phyloP scores from a whole-genome alignment of 2,888 invertebrate species.

The Apocheima hispidaria region DNA sequence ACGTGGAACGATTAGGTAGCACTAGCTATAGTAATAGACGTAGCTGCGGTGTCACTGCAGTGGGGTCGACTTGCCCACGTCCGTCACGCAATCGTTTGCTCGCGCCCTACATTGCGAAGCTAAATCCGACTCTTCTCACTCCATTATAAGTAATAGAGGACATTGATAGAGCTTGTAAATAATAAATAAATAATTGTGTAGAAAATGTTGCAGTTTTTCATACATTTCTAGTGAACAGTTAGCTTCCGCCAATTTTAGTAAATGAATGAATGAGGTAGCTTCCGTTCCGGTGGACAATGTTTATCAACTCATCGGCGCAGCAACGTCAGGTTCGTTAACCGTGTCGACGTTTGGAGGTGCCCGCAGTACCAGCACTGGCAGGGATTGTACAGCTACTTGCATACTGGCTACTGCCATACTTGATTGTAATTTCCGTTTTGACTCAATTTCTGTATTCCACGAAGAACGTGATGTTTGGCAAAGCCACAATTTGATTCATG shows the following conservation, averaged over 20 bases:
- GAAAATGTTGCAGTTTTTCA: slow-evolving; percentile 45
- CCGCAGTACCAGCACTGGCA: slow-evolving; percentile 43
- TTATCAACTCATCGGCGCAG: slow-evolving; percentile 63
- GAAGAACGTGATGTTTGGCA: slow-evolving; percentile 43
- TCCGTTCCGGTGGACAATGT: slow-evolving; percentile 59
- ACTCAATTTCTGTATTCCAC: slow-evolving; percentile 40
- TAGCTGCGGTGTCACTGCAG: slow-evolving; percentile 41
- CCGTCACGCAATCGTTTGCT: slow-evolving; percentile 62
- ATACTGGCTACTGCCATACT: slow-evolving; percentile 35
- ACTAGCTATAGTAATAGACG: slow-evolving; percentile 1
- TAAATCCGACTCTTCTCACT: slow-evolving; percentile 49
- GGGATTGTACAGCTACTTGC: slow-evolving; percentile 32
- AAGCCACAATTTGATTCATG: slow-evolving; percentile 22
- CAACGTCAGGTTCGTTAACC: slow-evolving; percentile 56
- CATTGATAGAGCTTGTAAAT: slow-evolving; percentile 46
- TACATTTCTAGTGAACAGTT: slow-evolving; percentile 52
- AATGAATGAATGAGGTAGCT: slow-evolving; percentile 60
- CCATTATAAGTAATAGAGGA: slow-evolving; percentile 63
- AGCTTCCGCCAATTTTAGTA: slow-evolving; percentile 64
- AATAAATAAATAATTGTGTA: slow-evolving; percentile 38
- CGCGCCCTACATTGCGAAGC: slow-evolving; percentile 56
- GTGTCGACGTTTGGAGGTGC: slow-evolving; percentile 75
- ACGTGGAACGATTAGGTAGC: slow-evolving; percentile 47
- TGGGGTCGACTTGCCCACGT: slow-evolving; percentile 55
- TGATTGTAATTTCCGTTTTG: slow-evolving; percentile 41